Percentiles rank a stretch among this genome's conserved stretches.
Evolutionary conservation across 2,888 invertebrate genomes (phyloP).

Genomic region (Abrostola triplasia): DNA sequence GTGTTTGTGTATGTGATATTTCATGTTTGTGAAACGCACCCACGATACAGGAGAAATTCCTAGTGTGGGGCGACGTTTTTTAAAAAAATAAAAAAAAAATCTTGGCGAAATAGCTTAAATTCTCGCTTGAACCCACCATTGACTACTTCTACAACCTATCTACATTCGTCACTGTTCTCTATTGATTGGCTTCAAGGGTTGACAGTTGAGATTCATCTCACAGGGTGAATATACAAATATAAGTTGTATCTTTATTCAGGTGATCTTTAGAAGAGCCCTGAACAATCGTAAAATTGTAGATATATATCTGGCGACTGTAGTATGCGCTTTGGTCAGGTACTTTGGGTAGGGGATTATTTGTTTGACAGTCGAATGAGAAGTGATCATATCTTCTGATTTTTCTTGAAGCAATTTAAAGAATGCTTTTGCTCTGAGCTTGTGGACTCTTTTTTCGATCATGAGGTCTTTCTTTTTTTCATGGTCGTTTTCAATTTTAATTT

Average conservation of each 20-base stretch:
- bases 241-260: conserved; percentile 47
- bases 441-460: conserved; percentile 20
- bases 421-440: conserved; percentile 41
- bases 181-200: too few relatives aligned
- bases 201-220: too few relatives aligned
- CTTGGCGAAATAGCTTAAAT: too few relatives aligned
- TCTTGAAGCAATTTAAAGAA: conserved; percentile 43
- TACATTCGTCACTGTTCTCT: too few relatives aligned
- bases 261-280: conserved; percentile 44
- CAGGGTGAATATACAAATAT: too few relatives aligned
- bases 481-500: conserved; percentile 26
- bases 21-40: too few relatives aligned
- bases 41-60: too few relatives aligned
- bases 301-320: conserved; percentile 38
- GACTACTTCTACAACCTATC: too few relatives aligned
- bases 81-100: too few relatives aligned
- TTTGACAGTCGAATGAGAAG: conserved; percentile 55
- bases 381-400: conserved; percentile 37
- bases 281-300: conserved; percentile 53
- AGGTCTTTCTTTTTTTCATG: conserved; percentile 8
- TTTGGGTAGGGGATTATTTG: conserved; percentile 45
- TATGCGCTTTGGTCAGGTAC: conserved; percentile 42
- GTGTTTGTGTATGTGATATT: too few relatives aligned
- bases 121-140: too few relatives aligned
- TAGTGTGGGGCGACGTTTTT: too few relatives aligned